Base-by-base conservation (phyloP, 2,113 vertebrate species). In the Spilogale gracilis region DNA sequence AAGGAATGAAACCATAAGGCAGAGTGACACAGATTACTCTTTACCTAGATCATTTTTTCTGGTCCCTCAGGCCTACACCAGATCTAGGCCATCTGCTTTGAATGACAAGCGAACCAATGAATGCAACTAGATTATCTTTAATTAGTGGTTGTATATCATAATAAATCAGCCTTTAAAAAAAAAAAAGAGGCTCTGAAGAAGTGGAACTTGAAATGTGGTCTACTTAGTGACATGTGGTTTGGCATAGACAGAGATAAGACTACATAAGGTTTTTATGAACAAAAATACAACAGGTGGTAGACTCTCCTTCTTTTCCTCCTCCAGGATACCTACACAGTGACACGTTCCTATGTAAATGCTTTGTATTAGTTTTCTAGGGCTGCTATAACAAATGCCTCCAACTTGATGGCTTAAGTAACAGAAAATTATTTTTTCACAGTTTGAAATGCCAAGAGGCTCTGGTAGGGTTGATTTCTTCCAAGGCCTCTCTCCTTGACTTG, bases 1-100 rank as follows among this genome's bases (percentile, higher is more conserved):
- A 92, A 89, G 65, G 82, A 96, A 95, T 60, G 80, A 97, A 97
- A 93, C 20, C 27, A 91, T 7, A 18, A 96, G 56, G 89, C 48
- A 85, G 52, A 91, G 61, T 94, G 95, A 95, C 94, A 96, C 97
- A 98, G 85, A 97, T 97, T 96, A 94, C 71, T 95, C 96, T 97
- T 60, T 88, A 90, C 96, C 91, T 89, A 85, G 89, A 92, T 96
- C 96, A 80, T 95, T 65, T 95, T 85, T 82, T 52, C 8, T 56
- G 52, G 52, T 84, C 97, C 92, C 94, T 94, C 13, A 65, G 93
- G 94, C 32, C 25, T 87, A 27, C 5, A 3, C 48, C 87, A 2
- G 88, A 97, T 92, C 88, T 97, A 94, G 95, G 96, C 60, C 87
- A 96, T 60, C 54, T 25, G 5, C 27, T 71, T 90, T 98, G 94